phyloP scores from a whole-genome alignment of 2,113 vertebrate genomes.

The Myotis brandtii region DNA sequence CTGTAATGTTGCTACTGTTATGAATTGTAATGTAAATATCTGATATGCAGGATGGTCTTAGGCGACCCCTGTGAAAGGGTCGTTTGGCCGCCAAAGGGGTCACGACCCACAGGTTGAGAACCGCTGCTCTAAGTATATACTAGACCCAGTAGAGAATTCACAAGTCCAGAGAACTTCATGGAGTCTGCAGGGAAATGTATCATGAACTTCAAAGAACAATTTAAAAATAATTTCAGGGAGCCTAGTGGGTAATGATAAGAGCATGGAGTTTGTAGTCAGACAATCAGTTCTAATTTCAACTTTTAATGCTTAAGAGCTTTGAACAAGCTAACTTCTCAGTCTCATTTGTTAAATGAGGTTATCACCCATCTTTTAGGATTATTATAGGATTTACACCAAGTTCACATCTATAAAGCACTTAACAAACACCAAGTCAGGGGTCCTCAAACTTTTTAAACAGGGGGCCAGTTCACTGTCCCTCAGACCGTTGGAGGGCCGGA shows the following conservation, averaged over 20 bases:
- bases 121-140: background rate
- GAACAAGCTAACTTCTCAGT: background rate
- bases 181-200: background rate
- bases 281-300: background rate
- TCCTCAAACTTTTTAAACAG: too few species aligned
- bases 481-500: too few species aligned
- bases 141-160: background rate
- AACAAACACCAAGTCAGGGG: background rate
- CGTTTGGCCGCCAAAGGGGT: too few species aligned
- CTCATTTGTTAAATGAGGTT: background rate
- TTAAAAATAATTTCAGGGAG: constrained; percentile 8
- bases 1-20: too few species aligned
- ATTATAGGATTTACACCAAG: background rate
- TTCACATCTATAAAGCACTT: background rate
- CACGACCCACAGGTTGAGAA: too few species aligned
- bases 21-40: too few species aligned
- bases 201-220: background rate
- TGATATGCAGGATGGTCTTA: too few species aligned
- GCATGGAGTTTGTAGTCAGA: background rate
- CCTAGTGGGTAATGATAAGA: background rate
- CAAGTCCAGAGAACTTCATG: background rate
- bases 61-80: too few species aligned
- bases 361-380: background rate
- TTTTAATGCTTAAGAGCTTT: background rate
- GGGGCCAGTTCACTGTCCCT: too few species aligned